Percentiles rank a stretch among this genome's conserved stretches.
These are phyloP conservation scores for Thymelicus lineola DNA, from an alignment of 2,888 invertebrate genomes.

Conservation along the genomic window DNA sequence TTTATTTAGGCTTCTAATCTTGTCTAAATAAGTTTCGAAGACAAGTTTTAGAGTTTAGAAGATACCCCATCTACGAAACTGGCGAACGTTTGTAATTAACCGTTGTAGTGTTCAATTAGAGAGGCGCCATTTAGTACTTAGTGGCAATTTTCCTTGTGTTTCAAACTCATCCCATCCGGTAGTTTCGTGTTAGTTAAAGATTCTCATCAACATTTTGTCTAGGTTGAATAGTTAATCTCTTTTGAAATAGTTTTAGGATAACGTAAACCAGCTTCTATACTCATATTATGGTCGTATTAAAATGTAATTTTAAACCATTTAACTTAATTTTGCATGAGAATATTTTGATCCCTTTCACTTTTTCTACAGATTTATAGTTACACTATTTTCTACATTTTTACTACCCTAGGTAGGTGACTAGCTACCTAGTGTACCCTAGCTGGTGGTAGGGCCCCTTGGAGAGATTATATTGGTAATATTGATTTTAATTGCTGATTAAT, in stretches of 20 bases:
- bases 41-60: conserved; percentile 21
- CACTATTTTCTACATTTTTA: no score
- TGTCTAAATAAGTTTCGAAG: conserved; percentile 20
- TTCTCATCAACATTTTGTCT: conserved; percentile 19
- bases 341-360: no score
- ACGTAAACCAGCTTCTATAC: not conserved
- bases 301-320: no score
- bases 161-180: conserved; percentile 16
- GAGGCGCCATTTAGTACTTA: conserved; percentile 30
- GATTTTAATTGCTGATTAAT: no score
- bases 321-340: no score
- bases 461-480: no score
- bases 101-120: conserved; percentile 30
- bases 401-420: no score
- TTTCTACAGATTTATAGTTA: no score
- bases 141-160: conserved; percentile 29
- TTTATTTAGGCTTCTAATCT: conserved; percentile 17
- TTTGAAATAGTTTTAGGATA: not conserved
- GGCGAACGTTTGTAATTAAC: conserved; percentile 30
- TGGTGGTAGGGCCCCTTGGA: no score
- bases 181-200: conserved; percentile 26
- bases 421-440: no score
- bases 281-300: no score
- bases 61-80: conserved; percentile 22
- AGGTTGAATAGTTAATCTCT: conserved; percentile 7